Percentiles rank a stretch among this genome's conserved stretches.
phyloP scores from a whole-genome alignment of 1,140 invertebrate genomes.

The Harlomillsia oculata region DNA sequence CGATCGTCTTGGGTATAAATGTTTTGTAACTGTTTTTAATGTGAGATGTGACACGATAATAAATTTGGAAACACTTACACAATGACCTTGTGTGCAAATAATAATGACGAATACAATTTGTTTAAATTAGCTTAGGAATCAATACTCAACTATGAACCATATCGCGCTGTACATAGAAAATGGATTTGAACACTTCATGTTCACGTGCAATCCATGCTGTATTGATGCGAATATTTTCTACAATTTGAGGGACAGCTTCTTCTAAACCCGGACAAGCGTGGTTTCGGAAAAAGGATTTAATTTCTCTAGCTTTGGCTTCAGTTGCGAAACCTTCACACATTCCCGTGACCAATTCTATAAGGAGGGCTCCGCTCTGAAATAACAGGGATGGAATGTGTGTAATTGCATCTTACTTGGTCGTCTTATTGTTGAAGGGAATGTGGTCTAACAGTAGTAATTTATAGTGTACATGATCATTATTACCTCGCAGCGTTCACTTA shows the following conservation, averaged over 20 bases:
- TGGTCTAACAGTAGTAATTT: too few relatives aligned
- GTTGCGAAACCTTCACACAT: background rate
- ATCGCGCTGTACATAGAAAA: too few relatives aligned
- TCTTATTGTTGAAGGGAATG: too few relatives aligned
- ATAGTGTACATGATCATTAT: background rate
- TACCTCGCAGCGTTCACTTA: background rate
- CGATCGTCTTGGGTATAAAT: too few relatives aligned
- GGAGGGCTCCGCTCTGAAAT: background rate
- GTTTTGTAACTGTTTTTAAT: too few relatives aligned
- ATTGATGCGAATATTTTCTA: background rate
- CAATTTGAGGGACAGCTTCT: background rate
- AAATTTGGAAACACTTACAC: too few relatives aligned
- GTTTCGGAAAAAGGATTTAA: background rate
- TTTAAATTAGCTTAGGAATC: too few relatives aligned
- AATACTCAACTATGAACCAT: too few relatives aligned
- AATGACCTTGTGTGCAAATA: too few relatives aligned
- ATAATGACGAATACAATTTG: too few relatives aligned
- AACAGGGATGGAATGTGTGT: background rate
- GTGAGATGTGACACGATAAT: too few relatives aligned
- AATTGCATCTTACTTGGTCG: background rate
- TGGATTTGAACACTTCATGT: too few relatives aligned
- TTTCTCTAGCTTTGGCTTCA: background rate
- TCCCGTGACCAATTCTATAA: background rate
- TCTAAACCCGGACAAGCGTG: background rate
- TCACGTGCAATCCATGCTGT: background rate